Base-by-base conservation (phyloP, 1,140 invertebrate genomes). In the Riptortus pedestris region DNA sequence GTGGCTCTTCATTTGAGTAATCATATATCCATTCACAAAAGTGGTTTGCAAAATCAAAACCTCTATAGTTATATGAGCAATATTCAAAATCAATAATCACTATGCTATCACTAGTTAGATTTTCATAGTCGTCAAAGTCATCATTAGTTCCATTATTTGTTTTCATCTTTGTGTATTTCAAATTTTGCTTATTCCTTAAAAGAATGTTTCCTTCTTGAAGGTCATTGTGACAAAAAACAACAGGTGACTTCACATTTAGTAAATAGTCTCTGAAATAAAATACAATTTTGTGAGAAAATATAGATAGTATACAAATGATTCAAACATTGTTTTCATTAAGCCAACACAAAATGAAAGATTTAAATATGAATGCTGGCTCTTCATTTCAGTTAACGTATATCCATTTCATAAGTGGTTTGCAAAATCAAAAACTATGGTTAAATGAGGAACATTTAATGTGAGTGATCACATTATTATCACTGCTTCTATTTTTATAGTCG, bases 221-320 rank as follows among this genome's bases (percentile, higher is more conserved):
- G 72, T 98, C 95, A 75, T 98, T 98, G 75, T 98, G 95, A 72
- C 92, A 96, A 74, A 98, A 98, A 0, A 93, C 85, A 0, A 97
- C 91, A 0, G 91, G 89, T 64, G 89, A 87, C 14, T 77, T 68
- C 11, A 79, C 70, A 58, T 68, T 62, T 3, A 68, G 69, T 22
- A 81, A 67, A 31, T 74, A 75, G 62, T 74, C 70, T 66, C 79
- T 80, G 67, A 16, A 68, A 69, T 55, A 29, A 29, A 45, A 51
- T 64, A 63, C 48, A 14, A 52, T 45, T 27, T 27, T 27, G 27
- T 60, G 16, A 29, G 2, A n/a, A n/a, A n/a, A n/a, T n/a, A n/a
- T n/a, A n/a, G n/a, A 27, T 27, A 26, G 9, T 11, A 59, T 26
- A 31, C 12, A 59, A 5, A 26, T 28, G 57, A 43, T n/a, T 11